Base-by-base conservation (phyloP, 2,797 vertebrate genomes). In the Decapterus maruadsi region DNA sequence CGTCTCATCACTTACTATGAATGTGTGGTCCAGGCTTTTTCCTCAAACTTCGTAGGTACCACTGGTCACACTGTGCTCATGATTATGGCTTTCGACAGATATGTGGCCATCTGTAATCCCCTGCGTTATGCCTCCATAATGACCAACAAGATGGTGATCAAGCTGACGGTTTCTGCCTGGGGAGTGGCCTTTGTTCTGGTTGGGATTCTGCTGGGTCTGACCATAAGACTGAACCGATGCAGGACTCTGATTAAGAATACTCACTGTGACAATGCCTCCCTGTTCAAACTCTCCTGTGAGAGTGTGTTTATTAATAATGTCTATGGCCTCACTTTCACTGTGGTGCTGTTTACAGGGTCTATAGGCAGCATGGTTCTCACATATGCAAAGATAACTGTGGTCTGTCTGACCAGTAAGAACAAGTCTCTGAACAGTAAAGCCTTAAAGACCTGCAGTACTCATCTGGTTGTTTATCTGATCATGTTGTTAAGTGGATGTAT, bases 401-500 rank as follows among this genome's bases (percentile, higher is more conserved):
- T 76, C 11, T 93, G 91, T 53, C 19, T 90, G 38, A 86, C 22
- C 0, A 82, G 55, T 17, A 88, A 79, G 7, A 92, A 16, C 64
- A 87, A 83, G 67, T 64, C 80, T 38, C 2, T 92, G 42, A 94
- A 93, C 83, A 90, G 63, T 13, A 92, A 90, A 46, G 92, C 92
- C 17, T 1, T 91, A 7, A 84, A 87, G 65, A 94, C 90, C 20
- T 93, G 92, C 66, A 85, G 83, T 76, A 91, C 84, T 6, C 94
- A 94, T 1, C 68, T 88, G 9, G n/a, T 53, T n/a, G 59, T 90
- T 10, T 92, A 83, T 50, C 3, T 90, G 8, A 61, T 91, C 6
- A 75, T 90, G 70, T 11, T 85, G 1, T 0, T 81, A 0, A 72
- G 40, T 26, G 75, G 83, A 8, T 26, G 1, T 26, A 26, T 26